A percentile compares a stretch with the other conserved stretches of the same genome.
phyloP scores from a whole-genome alignment of 2,113 vertebrate species.

The Dinomys branickii region DNA sequence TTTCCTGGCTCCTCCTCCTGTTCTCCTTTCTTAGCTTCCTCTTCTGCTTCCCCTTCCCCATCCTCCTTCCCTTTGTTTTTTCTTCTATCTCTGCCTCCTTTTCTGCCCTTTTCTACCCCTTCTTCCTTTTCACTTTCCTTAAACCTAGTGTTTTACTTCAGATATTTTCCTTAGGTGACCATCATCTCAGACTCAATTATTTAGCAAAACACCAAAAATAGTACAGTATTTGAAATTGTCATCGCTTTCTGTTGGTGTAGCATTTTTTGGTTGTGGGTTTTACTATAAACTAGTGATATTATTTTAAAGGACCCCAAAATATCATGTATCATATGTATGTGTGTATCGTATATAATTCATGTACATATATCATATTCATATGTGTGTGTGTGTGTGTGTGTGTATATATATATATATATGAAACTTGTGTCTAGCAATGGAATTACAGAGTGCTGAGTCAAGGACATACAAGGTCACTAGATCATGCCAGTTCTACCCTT shows the following conservation, averaged over 20 bases:
- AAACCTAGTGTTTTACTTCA: background rate
- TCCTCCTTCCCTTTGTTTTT: background rate
- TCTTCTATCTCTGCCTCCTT: background rate
- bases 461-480: background rate
- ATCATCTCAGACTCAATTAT: background rate
- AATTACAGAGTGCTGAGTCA: background rate
- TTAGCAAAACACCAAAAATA: background rate
- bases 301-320: background rate
- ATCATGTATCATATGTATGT: background rate
- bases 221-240: background rate
- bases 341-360: background rate
- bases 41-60: background rate
- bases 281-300: background rate
- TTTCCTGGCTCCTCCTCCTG: too few species aligned
- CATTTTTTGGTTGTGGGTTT: background rate
- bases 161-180: background rate
- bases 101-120: background rate
- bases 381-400: rapidly evolving
- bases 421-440: background rate
- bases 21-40: background rate
- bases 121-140: background rate
- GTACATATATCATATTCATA: too few species aligned
- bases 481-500: background rate
- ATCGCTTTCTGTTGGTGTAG: too few species aligned
- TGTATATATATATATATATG: rapidly evolving